Evolutionary conservation across 2,113 vertebrate genomes (phyloP).

Genomic region (Hystrix cristata): DNA sequence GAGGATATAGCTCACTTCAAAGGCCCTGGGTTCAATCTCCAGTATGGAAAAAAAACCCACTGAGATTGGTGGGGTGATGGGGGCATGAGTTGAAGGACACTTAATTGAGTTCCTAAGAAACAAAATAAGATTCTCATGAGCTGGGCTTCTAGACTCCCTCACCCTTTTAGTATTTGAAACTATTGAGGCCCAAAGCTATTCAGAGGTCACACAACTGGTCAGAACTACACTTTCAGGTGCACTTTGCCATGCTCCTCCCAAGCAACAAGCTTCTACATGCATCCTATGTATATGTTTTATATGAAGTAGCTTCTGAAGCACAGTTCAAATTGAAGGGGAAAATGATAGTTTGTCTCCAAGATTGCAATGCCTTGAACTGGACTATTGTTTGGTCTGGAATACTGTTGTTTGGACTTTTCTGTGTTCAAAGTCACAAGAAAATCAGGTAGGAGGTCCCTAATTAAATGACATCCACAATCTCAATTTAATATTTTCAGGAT

Average conservation of each 20-base stretch:
- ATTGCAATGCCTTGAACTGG: background rate
- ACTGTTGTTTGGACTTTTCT: background rate
- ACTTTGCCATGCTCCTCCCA: too few relatives aligned
- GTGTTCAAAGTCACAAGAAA: background rate
- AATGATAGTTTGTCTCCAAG: background rate
- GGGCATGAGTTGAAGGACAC: background rate
- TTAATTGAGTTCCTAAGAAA: constrained; percentile 39
- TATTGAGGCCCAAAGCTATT: background rate
- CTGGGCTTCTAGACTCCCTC: background rate
- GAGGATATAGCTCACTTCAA: background rate
- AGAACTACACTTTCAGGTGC: background rate
- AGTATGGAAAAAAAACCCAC: background rate
- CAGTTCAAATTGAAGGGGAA: background rate
- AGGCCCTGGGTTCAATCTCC: background rate
- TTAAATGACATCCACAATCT: background rate
- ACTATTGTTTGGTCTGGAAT: background rate
- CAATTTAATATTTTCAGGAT: background rate
- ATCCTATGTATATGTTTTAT: background rate
- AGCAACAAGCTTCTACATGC: background rate
- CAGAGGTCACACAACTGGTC: background rate
- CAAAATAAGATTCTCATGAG: background rate
- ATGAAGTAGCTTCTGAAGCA: background rate
- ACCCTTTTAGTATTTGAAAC: background rate
- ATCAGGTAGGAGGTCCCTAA: background rate
- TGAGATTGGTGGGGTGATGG: background rate